Evolutionary conservation across 2,797 vertebrate genomes (phyloP).

Genomic region (Anguilla pacifica): DNA sequence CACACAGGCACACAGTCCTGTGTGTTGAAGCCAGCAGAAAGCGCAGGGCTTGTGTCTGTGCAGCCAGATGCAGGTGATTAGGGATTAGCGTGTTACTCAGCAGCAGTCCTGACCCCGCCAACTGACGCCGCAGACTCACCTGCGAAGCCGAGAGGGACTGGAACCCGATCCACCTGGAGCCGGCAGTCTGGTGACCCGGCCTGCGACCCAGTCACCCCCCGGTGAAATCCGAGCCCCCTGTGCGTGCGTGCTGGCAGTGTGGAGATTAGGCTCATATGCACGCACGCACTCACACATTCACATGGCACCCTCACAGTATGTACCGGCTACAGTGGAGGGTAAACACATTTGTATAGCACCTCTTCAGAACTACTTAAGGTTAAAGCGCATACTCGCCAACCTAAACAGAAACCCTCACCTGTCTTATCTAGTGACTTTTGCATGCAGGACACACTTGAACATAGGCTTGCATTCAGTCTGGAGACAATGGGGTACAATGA

Average conservation of each 20-base stretch:
- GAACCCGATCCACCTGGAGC: conserved; percentile 16
- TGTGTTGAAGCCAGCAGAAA: not conserved
- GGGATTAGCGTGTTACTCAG: conserved; percentile 7
- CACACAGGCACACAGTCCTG: not conserved
- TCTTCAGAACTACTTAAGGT: not conserved
- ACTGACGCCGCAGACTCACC: conserved; percentile 9
- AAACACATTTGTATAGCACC: not conserved
- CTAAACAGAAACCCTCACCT: not conserved
- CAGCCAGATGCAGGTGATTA: conserved; percentile 20
- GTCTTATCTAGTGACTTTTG: not conserved
- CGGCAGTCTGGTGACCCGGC: conserved; percentile 13
- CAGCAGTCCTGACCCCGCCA: not conserved
- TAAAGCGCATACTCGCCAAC: not conserved
- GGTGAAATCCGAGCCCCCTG: not conserved
- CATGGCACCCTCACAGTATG: not conserved
- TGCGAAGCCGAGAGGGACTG: not conserved
- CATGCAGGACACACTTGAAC: not conserved
- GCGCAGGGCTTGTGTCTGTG: not conserved
- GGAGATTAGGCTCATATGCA: not conserved
- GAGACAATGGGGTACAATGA: too few species aligned
- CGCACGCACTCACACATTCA: not conserved
- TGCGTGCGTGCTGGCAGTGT: not conserved
- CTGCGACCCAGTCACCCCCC: not conserved
- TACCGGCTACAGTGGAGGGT: not conserved
- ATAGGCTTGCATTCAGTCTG: too few species aligned